Percentiles rank a stretch among this genome's conserved stretches.
Evolutionary conservation across 2,888 invertebrate species (phyloP).

Genomic region (Erpobdella octoculata): DNA sequence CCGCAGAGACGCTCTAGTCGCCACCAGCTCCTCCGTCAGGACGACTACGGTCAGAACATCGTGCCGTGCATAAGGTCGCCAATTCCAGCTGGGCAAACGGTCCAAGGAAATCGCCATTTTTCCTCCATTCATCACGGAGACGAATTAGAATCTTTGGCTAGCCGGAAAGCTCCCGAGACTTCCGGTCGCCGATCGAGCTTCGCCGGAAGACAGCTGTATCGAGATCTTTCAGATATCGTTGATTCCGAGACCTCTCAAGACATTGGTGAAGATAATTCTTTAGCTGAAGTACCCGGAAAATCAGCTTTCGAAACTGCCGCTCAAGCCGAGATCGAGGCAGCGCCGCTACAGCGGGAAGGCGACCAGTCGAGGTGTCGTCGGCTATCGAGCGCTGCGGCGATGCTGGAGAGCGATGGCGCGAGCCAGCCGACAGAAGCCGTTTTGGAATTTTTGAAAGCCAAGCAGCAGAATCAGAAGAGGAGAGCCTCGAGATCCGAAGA

Average conservation of each 20-base stretch:
- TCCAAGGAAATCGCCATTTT: too few species aligned
- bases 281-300: neutral
- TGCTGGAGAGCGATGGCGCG: neutral
- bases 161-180: neutral
- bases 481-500: neutral
- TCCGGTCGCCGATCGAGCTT: neutral
- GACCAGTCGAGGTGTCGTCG: neutral
- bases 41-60: neutral
- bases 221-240: slow-evolving; percentile 10
- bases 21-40: neutral
- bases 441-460: neutral
- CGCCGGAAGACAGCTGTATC: neutral
- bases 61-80: neutral
- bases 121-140: too few species aligned
- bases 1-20: neutral
- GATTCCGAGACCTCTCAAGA: neutral
- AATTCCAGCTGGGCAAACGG: too few species aligned
- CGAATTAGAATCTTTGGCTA: neutral
- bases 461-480: neutral
- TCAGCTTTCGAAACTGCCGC: too few species aligned
- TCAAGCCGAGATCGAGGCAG: too few species aligned
- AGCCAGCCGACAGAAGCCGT: neutral
- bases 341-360: too few species aligned
- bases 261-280: neutral
- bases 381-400: neutral